Percentiles rank a stretch among this genome's conserved stretches.
Evolutionary conservation across 2,113 vertebrate genomes (phyloP).

Genomic region (Coturnix japonica): DNA sequence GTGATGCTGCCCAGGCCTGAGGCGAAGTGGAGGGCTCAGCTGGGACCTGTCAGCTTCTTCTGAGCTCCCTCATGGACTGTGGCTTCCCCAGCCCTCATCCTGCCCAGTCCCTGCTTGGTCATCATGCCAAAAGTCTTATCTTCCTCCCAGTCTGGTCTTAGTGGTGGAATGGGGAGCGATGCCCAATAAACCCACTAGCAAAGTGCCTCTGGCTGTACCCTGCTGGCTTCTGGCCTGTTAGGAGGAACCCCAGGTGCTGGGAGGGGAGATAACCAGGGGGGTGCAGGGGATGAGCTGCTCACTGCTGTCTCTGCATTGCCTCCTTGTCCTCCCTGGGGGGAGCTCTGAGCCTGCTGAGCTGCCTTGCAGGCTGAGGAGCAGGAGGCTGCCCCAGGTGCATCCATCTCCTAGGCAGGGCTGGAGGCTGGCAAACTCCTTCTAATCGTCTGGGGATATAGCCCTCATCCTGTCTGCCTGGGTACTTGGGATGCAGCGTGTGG

Average conservation of each 20-base stretch:
- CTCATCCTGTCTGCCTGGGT: rapidly evolving
- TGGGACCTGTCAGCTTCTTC: background rate
- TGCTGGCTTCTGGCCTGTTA: background rate
- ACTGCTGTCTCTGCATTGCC: background rate
- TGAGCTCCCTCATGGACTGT: rapidly evolving
- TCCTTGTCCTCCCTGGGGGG: background rate
- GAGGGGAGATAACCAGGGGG: background rate
- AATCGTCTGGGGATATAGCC: background rate
- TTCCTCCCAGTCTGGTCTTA: background rate
- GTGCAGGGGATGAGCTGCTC: background rate
- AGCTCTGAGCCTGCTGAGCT: background rate
- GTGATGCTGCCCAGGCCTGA: background rate
- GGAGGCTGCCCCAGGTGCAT: background rate
- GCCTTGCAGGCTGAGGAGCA: background rate
- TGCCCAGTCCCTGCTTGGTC: background rate
- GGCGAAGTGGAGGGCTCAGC: background rate
- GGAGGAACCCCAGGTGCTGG: too few species aligned
- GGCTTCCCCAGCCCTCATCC: too few species aligned
- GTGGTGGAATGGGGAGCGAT: background rate
- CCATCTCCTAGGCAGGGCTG: background rate
- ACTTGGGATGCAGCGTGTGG: background rate
- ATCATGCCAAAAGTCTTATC: background rate
- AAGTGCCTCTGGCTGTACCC: background rate
- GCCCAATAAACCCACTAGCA: constrained; percentile 32
- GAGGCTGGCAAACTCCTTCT: background rate